These are phyloP conservation scores for Radopholus similis DNA, from an alignment of 1,140 invertebrate genomes.

Conservation along the genomic window DNA sequence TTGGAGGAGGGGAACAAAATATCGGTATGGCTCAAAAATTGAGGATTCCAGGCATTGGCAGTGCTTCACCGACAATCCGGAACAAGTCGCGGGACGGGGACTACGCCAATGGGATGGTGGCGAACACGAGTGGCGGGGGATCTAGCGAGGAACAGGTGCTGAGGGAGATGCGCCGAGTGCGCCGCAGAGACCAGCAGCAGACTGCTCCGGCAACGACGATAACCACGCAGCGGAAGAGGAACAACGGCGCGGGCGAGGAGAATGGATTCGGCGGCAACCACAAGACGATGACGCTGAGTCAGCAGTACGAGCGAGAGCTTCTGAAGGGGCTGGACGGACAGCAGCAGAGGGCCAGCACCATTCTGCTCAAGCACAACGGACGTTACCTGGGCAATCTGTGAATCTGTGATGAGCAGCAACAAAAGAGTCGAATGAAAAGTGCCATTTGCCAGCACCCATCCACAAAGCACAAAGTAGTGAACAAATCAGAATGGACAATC, in stretches of 20 bases:
- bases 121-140: not conserved
- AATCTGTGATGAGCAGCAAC: no score
- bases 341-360: not conserved
- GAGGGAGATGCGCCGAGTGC: not conserved
- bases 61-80: constrained; percentile 14
- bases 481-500: no score
- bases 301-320: constrained; percentile 3
- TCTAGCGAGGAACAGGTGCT: not conserved
- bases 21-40: not conserved
- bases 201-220: not conserved
- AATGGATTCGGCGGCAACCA: not conserved
- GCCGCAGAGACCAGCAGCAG: not conserved
- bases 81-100: constrained; percentile 11
- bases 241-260: not conserved
- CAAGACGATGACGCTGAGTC: not conserved
- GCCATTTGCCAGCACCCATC: no score
- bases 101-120: not conserved
- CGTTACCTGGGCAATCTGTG: constrained; percentile 13
- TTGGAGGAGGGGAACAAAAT: not conserved
- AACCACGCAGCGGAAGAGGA: not conserved
- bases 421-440: no score
- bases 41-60: constrained; percentile 8
- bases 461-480: no score
- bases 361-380: constrained; percentile 20
- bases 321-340: not conserved